Percentiles rank a stretch among this genome's conserved stretches.
phyloP scores from a whole-genome alignment of 2,888 invertebrate species.

The Drosophila histrio region DNA sequence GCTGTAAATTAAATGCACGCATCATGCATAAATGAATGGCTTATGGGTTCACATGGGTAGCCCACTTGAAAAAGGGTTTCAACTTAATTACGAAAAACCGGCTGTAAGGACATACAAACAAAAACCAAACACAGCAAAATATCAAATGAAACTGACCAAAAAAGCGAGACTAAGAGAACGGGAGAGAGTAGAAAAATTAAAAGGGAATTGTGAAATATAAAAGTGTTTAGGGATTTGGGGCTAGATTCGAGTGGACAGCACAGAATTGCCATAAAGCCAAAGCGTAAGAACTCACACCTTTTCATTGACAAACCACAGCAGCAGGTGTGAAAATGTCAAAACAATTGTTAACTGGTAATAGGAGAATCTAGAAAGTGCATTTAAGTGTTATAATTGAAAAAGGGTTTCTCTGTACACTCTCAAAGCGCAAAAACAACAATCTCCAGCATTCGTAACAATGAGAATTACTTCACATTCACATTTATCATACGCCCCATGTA shows the following conservation, averaged over 20 bases:
- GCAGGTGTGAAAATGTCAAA: conserved; percentile 57
- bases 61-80: conserved; percentile 65
- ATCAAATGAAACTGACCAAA: conserved; percentile 52
- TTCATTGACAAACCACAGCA: conserved; percentile 35
- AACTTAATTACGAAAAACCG: conserved; percentile 64
- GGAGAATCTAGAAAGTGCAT: conserved; percentile 47
- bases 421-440: conserved; percentile 23
- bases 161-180: not conserved
- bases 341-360: conserved; percentile 32
- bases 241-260: conserved; percentile 53
- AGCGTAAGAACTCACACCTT: conserved; percentile 35
- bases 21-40: conserved; percentile 54
- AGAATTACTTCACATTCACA: conserved; percentile 55
- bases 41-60: conserved; percentile 33
- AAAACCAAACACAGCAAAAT: conserved; percentile 63
- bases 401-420: conserved; percentile 47
- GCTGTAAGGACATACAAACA: conserved; percentile 1
- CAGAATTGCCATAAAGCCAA: conserved; percentile 47
- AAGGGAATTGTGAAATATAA: not conserved
- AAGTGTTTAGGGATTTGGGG: conserved; percentile 28
- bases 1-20: conserved; percentile 61
- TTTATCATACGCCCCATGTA: conserved; percentile 74
- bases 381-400: conserved; percentile 71
- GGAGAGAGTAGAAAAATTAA: not conserved
- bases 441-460: conserved; percentile 33